A percentile compares a stretch with the other conserved stretches of the same genome.
These are phyloP conservation scores for Leucoraja ocellata DNA, from an alignment of 2,797 vertebrate genomes.

Conservation along the genomic window DNA sequence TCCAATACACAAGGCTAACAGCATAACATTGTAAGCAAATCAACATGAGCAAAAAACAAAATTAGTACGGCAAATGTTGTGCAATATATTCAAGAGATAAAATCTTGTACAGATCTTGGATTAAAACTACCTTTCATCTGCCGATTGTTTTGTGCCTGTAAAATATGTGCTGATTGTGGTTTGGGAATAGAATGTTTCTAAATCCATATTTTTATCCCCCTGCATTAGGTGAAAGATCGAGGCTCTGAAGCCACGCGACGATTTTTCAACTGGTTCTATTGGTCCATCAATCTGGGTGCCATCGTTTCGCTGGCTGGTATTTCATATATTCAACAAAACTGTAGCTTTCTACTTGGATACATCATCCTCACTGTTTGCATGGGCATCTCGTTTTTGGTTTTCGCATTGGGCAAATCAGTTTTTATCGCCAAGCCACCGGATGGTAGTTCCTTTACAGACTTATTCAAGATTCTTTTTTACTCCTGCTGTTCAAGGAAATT, in stretches of 20 bases:
- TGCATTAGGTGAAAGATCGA: conserved; percentile 77
- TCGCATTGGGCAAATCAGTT: conserved; percentile 74
- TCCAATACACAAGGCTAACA: neutral
- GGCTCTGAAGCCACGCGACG: conserved; percentile 86
- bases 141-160: neutral
- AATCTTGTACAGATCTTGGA: neutral
- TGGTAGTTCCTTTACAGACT: conserved; percentile 86
- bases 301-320: conserved; percentile 83
- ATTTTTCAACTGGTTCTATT: conserved; percentile 99
- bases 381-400: conserved; percentile 80
- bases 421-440: conserved; percentile 89
- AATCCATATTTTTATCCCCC: conserved; percentile 33
- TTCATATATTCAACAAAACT: conserved; percentile 89
- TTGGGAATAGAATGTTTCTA: conserved; percentile 27
- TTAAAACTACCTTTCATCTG: neutral
- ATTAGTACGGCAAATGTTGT: neutral
- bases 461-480: conserved; percentile 77
- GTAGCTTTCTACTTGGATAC: conserved; percentile 76
- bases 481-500: conserved; percentile 65
- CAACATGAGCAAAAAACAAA: too few relatives aligned
- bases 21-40: neutral
- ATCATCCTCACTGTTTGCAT: conserved; percentile 78
- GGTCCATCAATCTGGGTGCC: conserved; percentile 94
- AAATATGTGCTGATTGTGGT: neutral
- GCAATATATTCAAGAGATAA: neutral